These are phyloP conservation scores for Dilophus febrilis DNA, from an alignment of 2,888 invertebrate species.

Conservation along the genomic window DNA sequence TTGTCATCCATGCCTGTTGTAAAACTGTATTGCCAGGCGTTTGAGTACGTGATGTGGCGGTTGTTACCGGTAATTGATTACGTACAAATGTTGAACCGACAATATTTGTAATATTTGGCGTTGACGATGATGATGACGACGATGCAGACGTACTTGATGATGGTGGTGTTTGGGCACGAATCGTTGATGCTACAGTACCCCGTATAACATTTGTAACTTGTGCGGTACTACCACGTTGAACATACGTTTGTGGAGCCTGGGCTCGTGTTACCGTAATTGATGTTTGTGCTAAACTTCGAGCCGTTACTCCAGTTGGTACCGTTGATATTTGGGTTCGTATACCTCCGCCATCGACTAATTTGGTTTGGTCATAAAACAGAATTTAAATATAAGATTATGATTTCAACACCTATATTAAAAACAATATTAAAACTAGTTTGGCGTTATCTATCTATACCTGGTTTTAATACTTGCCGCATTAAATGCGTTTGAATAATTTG, in stretches of 20 bases:
- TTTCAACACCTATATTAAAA: neutral
- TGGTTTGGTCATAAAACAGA: too few relatives aligned
- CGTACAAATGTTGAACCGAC: slow-evolving; percentile 27
- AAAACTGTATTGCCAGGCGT: slow-evolving; percentile 10
- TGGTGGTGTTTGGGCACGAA: slow-evolving; percentile 22
- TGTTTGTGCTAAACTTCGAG: too few relatives aligned
- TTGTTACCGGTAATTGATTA: slow-evolving; percentile 15
- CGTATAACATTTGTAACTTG: slow-evolving; percentile 27
- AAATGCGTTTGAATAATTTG: slow-evolving; percentile 30
- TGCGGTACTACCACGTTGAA: slow-evolving; percentile 22
- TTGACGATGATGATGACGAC: slow-evolving; percentile 15
- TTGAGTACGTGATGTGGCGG: slow-evolving; percentile 20
- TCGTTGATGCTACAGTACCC: slow-evolving; percentile 18
- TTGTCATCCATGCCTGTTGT: slow-evolving; percentile 27
- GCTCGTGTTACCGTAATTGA: slow-evolving; percentile 29
- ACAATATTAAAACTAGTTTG: neutral
- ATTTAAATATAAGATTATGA: neutral
- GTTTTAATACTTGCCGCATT: slow-evolving; percentile 34
- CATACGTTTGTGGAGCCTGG: slow-evolving; percentile 24
- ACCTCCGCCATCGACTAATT: slow-evolving; percentile 10
- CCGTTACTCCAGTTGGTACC: slow-evolving; percentile 27
- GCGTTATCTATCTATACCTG: slow-evolving; percentile 20
- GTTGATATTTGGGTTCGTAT: slow-evolving; percentile 27
- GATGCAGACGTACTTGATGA: slow-evolving; percentile 15
- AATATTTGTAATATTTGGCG: slow-evolving; percentile 15